A percentile compares a stretch with the other conserved stretches of the same genome.
Evolutionary conservation across 2,888 invertebrate genomes (phyloP).

Genomic region (Drosophila subsilvestris): DNA sequence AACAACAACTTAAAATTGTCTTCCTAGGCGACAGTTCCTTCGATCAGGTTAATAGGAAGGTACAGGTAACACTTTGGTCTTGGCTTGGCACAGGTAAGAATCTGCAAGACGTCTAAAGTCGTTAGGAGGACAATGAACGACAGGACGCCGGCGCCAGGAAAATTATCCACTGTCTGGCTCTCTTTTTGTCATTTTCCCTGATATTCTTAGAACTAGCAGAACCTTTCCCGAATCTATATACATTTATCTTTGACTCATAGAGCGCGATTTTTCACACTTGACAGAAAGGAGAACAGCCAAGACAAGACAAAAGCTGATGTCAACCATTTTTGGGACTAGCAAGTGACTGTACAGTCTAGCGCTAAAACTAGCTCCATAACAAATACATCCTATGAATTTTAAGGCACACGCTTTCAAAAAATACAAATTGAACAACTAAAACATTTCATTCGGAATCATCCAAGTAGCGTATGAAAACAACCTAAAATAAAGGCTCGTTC

Average conservation of each 20-base stretch:
- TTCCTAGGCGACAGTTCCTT: constrained; percentile 22
- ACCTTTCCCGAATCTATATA: constrained; percentile 38
- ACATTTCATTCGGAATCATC: too few species aligned
- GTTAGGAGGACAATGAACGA: constrained; percentile 51
- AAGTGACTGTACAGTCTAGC: constrained; percentile 1
- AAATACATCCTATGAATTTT: too few species aligned
- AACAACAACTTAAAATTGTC: constrained; percentile 32
- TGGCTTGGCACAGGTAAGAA: constrained; percentile 49
- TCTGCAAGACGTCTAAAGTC: constrained; percentile 35
- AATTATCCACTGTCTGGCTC: constrained; percentile 53
- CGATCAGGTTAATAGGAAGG: constrained; percentile 31
- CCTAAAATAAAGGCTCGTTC: too few species aligned
- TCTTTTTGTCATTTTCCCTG: constrained; percentile 40
- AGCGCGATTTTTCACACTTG: constrained; percentile 74
- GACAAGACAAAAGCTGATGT: constrained; percentile 37
- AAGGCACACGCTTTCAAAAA: too few species aligned
- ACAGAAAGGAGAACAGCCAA: constrained; percentile 25
- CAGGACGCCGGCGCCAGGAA: constrained; percentile 76
- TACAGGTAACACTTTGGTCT: constrained; percentile 53
- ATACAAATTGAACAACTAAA: too few species aligned
- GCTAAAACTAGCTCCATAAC: not conserved
- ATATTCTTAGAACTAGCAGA: constrained; percentile 57
- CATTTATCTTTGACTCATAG: constrained; percentile 26
- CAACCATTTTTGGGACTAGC: constrained; percentile 22
- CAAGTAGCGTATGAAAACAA: too few species aligned